Base-by-base conservation (phyloP, 2,113 vertebrate species). In the Chaetura pelagica region DNA sequence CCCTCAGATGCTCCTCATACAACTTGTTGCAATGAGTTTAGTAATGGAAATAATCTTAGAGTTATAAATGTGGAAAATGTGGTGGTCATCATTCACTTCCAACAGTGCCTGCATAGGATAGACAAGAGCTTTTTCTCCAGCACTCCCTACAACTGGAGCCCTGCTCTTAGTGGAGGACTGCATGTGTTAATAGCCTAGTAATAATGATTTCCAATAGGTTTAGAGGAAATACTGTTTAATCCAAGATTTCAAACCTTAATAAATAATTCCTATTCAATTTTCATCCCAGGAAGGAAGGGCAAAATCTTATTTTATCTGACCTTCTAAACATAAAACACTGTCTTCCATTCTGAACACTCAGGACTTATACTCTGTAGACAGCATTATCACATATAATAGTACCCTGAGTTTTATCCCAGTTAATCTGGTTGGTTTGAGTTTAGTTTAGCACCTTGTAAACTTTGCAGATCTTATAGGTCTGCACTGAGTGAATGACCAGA, bases 391-490 rank as follows among this genome's bases (percentile, higher is more conserved):
- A 42, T 87, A 22, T 55, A 87, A 22, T 55, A 87, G 38, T 73
- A 95, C 35, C 38, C 54, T 87, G 87, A 79, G 93, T 77, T 64
- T 77, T 81, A 23, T 85, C 71, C 83, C 35, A 51, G 46, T 92
- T 95, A 30, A 77, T 83, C 74, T 87, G 46, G 27, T 86, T 81
- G 22, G 9, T 51, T 73, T 76, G 38, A 23, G 67, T 69, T 83
- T 88, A 83, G 29, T 96, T 96, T 92, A 97, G 79, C 73, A 96
- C 85, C 72, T 94, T 96, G 82, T 94, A 92, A 97, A 96, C 59
- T 91, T 92, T 54, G 27, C 92, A 84, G 62, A 69, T 95, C 42
- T 95, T 94, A 66, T 12, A 92, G 52, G 64, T 79, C 34, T 78
- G 64, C 57, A 67, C 59, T 83, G 71, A 44, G n/a, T 32, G 75